These are phyloP conservation scores for Trachelus stipa DNA, from an alignment of 2,888 invertebrate genomes.

Conservation along the genomic window DNA sequence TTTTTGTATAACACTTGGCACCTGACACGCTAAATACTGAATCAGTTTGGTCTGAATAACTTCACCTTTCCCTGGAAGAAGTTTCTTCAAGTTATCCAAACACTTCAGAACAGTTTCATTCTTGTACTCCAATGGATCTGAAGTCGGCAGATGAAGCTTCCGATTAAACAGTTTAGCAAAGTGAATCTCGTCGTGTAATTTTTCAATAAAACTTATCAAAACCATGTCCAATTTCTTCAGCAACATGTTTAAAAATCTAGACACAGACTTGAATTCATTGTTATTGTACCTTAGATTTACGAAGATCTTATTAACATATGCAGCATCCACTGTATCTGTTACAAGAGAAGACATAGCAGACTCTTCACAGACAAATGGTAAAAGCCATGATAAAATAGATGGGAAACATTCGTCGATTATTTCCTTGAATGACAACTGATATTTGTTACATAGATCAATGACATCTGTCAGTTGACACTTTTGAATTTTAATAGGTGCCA, in stretches of 20 bases:
- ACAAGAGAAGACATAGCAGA: slow-evolving; percentile 37
- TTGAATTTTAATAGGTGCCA: slow-evolving; percentile 65
- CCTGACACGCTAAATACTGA: slow-evolving; percentile 49
- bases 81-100: slow-evolving; percentile 68
- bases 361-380: slow-evolving; percentile 30
- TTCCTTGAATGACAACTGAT: slow-evolving; percentile 45
- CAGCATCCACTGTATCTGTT: slow-evolving; percentile 28
- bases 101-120: slow-evolving; percentile 64
- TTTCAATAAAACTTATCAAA: slow-evolving; percentile 50
- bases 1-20: slow-evolving; percentile 69
- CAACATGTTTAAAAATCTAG: slow-evolving; percentile 49
- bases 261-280: slow-evolving; percentile 44
- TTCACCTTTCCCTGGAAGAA: slow-evolving; percentile 63
- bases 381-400: slow-evolving; percentile 43
- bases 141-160: slow-evolving; percentile 55
- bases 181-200: slow-evolving; percentile 63
- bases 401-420: slow-evolving; percentile 55
- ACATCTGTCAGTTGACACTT: slow-evolving; percentile 52
- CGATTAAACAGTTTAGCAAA: slow-evolving; percentile 56
- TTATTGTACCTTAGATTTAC: slow-evolving; percentile 45
- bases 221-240: slow-evolving; percentile 56
- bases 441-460: slow-evolving; percentile 47
- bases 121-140: slow-evolving; percentile 66
- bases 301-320: slow-evolving; percentile 41
- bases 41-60: slow-evolving; percentile 63